A percentile compares a stretch with the other conserved stretches of the same genome.
Evolutionary conservation across 2,797 vertebrate genomes (phyloP).

Genomic region (Hoplostethus atlanticus): DNA sequence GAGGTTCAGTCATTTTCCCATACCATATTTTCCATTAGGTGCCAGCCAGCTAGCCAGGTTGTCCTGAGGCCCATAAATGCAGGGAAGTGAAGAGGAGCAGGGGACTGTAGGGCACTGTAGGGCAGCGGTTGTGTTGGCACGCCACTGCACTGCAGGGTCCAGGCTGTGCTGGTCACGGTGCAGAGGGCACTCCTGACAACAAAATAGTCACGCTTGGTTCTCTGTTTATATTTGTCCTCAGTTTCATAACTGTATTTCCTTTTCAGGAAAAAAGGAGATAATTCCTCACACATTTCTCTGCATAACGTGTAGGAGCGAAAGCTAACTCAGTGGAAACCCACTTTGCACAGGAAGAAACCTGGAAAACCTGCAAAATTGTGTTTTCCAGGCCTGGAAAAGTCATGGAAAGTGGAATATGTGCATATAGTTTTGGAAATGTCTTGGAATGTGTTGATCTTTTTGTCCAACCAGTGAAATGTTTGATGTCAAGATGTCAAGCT

Average conservation of each 20-base stretch:
- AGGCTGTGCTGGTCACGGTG: slow-evolving; percentile 2
- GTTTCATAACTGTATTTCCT: neutral
- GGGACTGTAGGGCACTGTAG: slow-evolving; percentile 12
- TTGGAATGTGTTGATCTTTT: too few relatives aligned
- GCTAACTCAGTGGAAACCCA: too few relatives aligned
- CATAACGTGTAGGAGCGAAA: too few relatives aligned
- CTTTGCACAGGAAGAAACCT: too few relatives aligned
- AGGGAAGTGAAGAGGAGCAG: slow-evolving; percentile 29
- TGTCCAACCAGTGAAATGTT: too few relatives aligned
- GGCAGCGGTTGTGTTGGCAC: slow-evolving; percentile 42
- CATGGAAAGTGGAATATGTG: too few relatives aligned
- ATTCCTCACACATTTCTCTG: too few relatives aligned
- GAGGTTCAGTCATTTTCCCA: slow-evolving; percentile 79
- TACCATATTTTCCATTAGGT: slow-evolving; percentile 78
- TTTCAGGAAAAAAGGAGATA: too few relatives aligned
- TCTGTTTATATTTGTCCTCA: neutral
- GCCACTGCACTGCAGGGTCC: slow-evolving; percentile 21
- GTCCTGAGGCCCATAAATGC: slow-evolving; percentile 64
- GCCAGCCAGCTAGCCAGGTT: slow-evolving; percentile 56
- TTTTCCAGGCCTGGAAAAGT: too few relatives aligned
- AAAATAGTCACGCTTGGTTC: slow-evolving; percentile 15
- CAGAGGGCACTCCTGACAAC: neutral
- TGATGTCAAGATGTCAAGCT: too few relatives aligned
- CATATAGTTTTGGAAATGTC: too few relatives aligned
- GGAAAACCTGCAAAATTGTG: too few relatives aligned